Conservation (phyloP, 1,140 invertebrate species). For the Drosophila ogumai region DNA sequence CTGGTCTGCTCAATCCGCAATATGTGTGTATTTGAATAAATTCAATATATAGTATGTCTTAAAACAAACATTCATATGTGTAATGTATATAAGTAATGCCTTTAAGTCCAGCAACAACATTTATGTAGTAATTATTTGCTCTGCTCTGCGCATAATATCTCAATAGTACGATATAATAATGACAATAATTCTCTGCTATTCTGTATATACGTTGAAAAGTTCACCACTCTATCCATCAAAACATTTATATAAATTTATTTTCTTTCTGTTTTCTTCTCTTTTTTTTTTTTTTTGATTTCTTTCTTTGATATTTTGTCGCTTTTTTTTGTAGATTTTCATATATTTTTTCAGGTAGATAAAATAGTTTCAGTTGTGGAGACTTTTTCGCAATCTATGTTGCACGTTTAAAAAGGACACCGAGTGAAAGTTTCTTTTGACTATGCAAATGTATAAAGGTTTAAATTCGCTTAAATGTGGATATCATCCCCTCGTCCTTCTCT, state of each 20-base stretch:
- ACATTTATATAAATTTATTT: constrained; percentile 66
- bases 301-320: constrained; percentile 46
- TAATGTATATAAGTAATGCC: constrained; percentile 58
- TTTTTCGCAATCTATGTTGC: constrained; percentile 50
- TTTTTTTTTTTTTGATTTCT: constrained; percentile 48
- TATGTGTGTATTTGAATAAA: constrained; percentile 82
- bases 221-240: constrained; percentile 70
- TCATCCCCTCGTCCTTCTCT: constrained; percentile 25
- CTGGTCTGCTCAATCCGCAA: constrained; percentile 48
- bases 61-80: constrained; percentile 64
- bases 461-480: constrained; percentile 58
- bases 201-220: constrained; percentile 65
- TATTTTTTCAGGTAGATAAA: constrained; percentile 55
- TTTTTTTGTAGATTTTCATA: constrained; percentile 46
- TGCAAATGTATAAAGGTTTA: constrained; percentile 68
- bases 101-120: constrained; percentile 60
- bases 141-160: constrained; percentile 45
- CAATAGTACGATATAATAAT: constrained; percentile 43
- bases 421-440: constrained; percentile 74
- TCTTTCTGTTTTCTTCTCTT: constrained; percentile 12
- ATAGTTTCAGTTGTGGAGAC: constrained; percentile 63
- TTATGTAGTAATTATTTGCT: constrained; percentile 52
- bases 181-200: constrained; percentile 47
- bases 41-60: constrained; percentile 71
- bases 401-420: constrained; percentile 71